These are phyloP conservation scores for Macrotus californicus DNA, from an alignment of 2,113 vertebrate species.

Conservation along the genomic window DNA sequence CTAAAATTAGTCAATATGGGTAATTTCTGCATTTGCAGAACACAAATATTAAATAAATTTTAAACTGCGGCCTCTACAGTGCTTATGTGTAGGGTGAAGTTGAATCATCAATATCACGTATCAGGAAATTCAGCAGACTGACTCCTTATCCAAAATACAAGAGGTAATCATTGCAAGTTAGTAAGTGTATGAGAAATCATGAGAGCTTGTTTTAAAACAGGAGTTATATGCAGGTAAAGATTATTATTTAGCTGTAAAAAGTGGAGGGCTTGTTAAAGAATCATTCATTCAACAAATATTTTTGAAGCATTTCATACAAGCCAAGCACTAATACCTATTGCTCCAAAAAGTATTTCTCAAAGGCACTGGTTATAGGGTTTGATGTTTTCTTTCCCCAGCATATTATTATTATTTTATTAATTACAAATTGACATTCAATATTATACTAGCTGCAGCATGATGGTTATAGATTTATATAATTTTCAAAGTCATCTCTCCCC, in stretches of 20 bases:
- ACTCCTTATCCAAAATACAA: background rate
- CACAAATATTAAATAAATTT: background rate
- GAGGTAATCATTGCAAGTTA: background rate
- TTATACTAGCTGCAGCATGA: background rate
- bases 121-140: background rate
- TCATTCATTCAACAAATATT: constrained; percentile 2
- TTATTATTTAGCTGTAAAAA: background rate
- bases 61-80: background rate
- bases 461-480: background rate
- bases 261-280: background rate
- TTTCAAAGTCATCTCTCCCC: background rate
- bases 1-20: background rate
- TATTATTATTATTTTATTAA: background rate
- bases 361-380: background rate
- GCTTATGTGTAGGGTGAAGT: background rate
- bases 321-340: background rate
- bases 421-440: background rate
- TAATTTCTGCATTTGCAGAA: background rate
- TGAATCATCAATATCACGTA: background rate
- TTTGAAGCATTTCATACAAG: background rate
- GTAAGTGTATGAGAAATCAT: background rate
- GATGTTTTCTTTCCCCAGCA: background rate
- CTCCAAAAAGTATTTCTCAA: background rate
- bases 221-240: background rate
- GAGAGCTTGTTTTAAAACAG: background rate